phyloP scores from a whole-genome alignment of 2,888 invertebrate genomes.

The Antitype chi region DNA sequence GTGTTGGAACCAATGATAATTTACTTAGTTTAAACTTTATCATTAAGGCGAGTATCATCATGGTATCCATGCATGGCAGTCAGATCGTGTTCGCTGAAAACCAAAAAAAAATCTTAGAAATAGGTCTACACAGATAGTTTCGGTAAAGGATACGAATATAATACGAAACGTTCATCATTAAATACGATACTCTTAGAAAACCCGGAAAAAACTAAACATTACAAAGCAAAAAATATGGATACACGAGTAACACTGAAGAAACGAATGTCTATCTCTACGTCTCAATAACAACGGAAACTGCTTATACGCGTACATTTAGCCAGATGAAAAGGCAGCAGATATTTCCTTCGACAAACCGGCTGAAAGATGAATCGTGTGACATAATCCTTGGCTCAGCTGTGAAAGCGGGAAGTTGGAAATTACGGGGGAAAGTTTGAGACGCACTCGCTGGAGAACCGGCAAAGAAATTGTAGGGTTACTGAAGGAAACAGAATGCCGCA shows the following conservation, averaged over 20 bases:
- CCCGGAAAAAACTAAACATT: background rate
- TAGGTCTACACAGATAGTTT: background rate
- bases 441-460: conserved; percentile 18
- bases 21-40: background rate
- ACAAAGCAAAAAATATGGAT: conserved; percentile 14
- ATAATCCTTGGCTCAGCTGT: conserved; percentile 70
- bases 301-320: conserved; percentile 69
- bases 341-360: conserved; percentile 75
- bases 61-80: background rate
- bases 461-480: background rate
- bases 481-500: background rate
- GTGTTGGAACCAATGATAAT: background rate
- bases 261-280: conserved; percentile 52
- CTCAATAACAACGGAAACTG: conserved; percentile 67
- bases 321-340: conserved; percentile 76
- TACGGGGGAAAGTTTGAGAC: conserved; percentile 46
- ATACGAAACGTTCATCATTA: conserved; percentile 18
- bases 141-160: background rate
- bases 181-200: conserved; percentile 22
- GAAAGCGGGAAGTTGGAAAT: conserved; percentile 46
- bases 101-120: background rate
- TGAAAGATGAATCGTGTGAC: conserved; percentile 78
- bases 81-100: background rate
- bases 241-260: conserved; percentile 37
- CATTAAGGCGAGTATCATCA: background rate